Evolutionary conservation across 2,113 vertebrate species (phyloP).

Genomic region (Silurus meridionalis): DNA sequence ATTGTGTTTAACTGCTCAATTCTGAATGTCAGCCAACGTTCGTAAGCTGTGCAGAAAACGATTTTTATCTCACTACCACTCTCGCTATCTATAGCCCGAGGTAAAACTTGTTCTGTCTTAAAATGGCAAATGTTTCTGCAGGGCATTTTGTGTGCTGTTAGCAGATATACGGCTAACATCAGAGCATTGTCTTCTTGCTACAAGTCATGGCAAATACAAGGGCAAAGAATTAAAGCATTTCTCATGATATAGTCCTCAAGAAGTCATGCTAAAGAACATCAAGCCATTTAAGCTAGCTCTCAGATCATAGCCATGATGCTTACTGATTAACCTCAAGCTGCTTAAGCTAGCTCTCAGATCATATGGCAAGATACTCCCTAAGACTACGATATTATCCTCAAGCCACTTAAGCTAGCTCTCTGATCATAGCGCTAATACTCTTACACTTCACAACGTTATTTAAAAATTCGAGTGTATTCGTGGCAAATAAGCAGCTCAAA

Average conservation of each 20-base stretch:
- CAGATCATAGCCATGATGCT: not conserved
- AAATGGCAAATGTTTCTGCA: slow-evolving; percentile 14
- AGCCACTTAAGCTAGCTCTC: not conserved
- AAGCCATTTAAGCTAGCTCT: not conserved
- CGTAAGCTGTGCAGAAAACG: slow-evolving; percentile 20
- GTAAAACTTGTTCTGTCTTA: slow-evolving; percentile 16
- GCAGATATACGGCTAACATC: not conserved
- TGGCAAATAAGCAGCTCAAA: not conserved
- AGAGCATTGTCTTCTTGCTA: not conserved
- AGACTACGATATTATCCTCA: not conserved
- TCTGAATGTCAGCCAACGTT: slow-evolving; percentile 39
- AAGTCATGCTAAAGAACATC: not conserved
- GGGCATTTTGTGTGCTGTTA: slow-evolving; percentile 10
- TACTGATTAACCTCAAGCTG: not conserved
- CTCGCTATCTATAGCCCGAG: slow-evolving; percentile 7
- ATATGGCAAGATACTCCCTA: not conserved
- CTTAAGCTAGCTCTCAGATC: not conserved
- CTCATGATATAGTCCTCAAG: not conserved
- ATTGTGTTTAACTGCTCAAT: slow-evolving; percentile 38
- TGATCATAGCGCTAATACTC: not conserved
- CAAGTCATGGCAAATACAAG: not conserved
- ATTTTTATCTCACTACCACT: slow-evolving; percentile 31
- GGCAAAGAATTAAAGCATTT: not conserved
- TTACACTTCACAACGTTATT: not conserved
- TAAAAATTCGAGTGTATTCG: not conserved